Evolutionary conservation across 2,888 invertebrate species (phyloP), one percentile per base, ranked within the genome.

Genomic region (Lasioglossum malachurum): DNA sequence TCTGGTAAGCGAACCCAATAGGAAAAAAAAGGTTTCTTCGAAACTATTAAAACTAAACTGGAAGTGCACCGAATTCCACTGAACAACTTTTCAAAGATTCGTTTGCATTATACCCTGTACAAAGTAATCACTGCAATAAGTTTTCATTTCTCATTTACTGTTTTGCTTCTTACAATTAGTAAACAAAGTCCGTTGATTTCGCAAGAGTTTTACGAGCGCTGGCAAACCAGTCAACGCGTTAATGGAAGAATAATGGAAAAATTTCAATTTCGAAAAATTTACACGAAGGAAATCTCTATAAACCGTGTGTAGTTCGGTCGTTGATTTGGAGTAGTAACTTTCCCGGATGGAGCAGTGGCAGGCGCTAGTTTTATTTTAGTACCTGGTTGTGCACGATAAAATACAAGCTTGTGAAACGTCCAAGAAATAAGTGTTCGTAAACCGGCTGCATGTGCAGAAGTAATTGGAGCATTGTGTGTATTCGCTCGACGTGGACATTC

Each of bases 11-110:
- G 16, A 49, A 23, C 23, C 53, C 0, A 8, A 23, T 23, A 23
- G 23, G 0, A 3, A 3, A 49, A 57, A n/a, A n/a, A 12, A 4
- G n/a, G 3, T 10, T 53, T 4, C n/a, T 10, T 10, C 23, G 0
- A n/a, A n/a, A 2, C 23, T 53, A 23, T 53, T 53, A 19, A 23
- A 23, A 53, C 8, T 53, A 53, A 8, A 53, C 2, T 23, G 19
- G 49, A 49, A 16, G 4, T 4, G 46, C 7, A 49, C 19, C 1
- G 46, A 46, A 46, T 49, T 49, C 46, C 19, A 49, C 19, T 0
- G 53, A 8, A 23, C 23, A 49, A 49, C 53, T 53, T 53, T 8
- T 8, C 0, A 8, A 53, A 53, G 53, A 49, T 23, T 23, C 53
- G 19, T 53, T 49, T 7, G 7, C 19, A 19, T 5, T 19, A 1